Evolutionary conservation across 2,797 vertebrate genomes (phyloP), one percentile per base, ranked within the genome.

Genomic region (Neoniphon sammara): DNA sequence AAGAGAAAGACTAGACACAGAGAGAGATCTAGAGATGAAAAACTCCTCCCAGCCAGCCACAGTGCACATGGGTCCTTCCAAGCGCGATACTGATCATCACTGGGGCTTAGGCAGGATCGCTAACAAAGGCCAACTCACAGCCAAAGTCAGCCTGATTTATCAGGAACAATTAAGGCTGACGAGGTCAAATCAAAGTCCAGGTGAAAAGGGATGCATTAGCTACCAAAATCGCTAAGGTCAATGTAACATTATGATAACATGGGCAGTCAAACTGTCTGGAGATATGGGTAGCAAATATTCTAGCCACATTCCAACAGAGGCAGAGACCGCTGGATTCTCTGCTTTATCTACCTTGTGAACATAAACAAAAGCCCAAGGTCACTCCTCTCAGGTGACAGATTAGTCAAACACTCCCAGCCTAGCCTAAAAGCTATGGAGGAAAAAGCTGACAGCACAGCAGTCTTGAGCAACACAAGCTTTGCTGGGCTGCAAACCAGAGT

Each of bases 21-120:
- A 67, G 36, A 63, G 53, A 80, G 50, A 66, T 55, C 50, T 36
- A 84, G 30, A 86, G 64, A 34, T 55, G 55, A 81, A 39, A 78
- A 57, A 66, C 71, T 88, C 70, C 86, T 83, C 87, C 77, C 55
- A 83, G 89, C 78, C 87, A 93, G 91, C 50, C 57, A 77, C 89
- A 94, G 89, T 85, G 91, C 78, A 73, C 90, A 89, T 92, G 91
- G 81, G 81, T 92, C 93, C 93, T 94, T 94, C 93, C 87, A 94
- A 94, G 94, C 93, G 93, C 91, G 90, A 94, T 94, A 94, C 93
- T 93, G 93, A 94, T 94, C 93, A 95, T 94, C 94, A 95, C 92
- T 53, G 93, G 93, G 93, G 91, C 36, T 71, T 27, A 61, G 57
- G 70, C 20, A 60, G 60, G 17, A 73, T 17, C 0, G 21, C 58